A percentile compares a stretch with the other conserved stretches of the same genome.
Evolutionary conservation across 2,797 vertebrate species (phyloP).

Genomic region (Varecia variegata): DNA sequence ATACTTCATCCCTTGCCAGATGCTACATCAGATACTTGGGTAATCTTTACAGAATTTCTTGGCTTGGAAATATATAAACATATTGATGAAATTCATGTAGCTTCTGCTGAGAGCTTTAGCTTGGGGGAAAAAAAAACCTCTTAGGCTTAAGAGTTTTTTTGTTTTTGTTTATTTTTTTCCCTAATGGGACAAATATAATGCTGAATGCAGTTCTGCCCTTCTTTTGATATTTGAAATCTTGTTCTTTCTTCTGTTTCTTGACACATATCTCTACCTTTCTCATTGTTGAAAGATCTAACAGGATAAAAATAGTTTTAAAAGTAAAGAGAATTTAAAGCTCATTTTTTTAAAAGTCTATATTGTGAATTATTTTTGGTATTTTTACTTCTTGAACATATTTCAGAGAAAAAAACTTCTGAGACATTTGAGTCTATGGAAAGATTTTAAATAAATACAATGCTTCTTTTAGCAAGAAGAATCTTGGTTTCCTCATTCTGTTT

Average conservation of each 20-base stretch:
- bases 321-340: conserved; percentile 28
- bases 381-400: background rate
- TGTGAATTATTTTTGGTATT: background rate
- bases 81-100: conserved; percentile 63
- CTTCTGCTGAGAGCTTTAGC: conserved; percentile 49
- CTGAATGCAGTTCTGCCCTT: background rate
- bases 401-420: background rate
- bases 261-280: background rate
- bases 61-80: conserved; percentile 68
- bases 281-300: conserved; percentile 25
- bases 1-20: conserved; percentile 58
- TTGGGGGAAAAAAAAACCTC: background rate
- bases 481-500: background rate
- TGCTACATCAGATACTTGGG: conserved; percentile 64
- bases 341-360: background rate
- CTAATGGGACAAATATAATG: background rate
- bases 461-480: conserved; percentile 28
- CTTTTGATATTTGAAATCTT: conserved; percentile 14
- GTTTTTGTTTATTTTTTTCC: background rate
- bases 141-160: background rate
- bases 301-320: conserved; percentile 14
- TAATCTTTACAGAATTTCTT: conserved; percentile 72
- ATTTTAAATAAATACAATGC: background rate
- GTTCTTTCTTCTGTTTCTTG: conserved; percentile 2
- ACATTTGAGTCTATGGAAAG: background rate